phyloP scores from a whole-genome alignment of 2,797 vertebrate species.

The Sebastes ruberrimus region DNA sequence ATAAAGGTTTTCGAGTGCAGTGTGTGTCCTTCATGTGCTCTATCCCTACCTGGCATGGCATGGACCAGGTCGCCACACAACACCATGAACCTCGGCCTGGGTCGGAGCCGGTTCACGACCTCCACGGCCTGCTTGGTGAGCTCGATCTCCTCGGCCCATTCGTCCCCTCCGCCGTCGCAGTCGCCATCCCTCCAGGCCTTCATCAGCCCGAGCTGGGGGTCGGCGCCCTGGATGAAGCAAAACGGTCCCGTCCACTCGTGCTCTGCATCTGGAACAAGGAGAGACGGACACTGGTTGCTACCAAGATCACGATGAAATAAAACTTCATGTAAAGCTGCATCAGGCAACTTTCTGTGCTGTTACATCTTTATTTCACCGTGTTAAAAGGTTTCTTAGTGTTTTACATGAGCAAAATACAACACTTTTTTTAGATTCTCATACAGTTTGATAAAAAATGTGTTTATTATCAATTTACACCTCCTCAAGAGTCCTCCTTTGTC shows the following conservation, averaged over 20 bases:
- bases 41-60: conserved; percentile 92
- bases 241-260: conserved; percentile 91
- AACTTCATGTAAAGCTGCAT: neutral
- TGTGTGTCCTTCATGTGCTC: neutral
- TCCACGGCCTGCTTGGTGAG: conserved; percentile 89
- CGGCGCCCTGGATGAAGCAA: conserved; percentile 94
- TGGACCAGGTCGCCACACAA: conserved; percentile 95
- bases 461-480: too few relatives aligned
- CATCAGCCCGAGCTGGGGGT: conserved; percentile 97
- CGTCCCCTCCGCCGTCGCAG: conserved; percentile 85
- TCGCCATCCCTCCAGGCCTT: conserved; percentile 92
- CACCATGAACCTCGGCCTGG: conserved; percentile 91
- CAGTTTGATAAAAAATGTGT: neutral
- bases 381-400: neutral
- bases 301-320: neutral
- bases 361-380: neutral
- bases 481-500: neutral
- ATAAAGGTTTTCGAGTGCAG: neutral
- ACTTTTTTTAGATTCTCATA: neutral
- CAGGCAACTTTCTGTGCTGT: neutral
- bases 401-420: neutral
- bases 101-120: conserved; percentile 87
- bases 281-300: neutral
- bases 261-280: conserved; percentile 81
- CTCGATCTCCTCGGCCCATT: conserved; percentile 91